Evolutionary conservation across 1,140 invertebrate species (phyloP), one percentile per base, ranked within the genome.

Genomic region (Marisa cornuarietis): DNA sequence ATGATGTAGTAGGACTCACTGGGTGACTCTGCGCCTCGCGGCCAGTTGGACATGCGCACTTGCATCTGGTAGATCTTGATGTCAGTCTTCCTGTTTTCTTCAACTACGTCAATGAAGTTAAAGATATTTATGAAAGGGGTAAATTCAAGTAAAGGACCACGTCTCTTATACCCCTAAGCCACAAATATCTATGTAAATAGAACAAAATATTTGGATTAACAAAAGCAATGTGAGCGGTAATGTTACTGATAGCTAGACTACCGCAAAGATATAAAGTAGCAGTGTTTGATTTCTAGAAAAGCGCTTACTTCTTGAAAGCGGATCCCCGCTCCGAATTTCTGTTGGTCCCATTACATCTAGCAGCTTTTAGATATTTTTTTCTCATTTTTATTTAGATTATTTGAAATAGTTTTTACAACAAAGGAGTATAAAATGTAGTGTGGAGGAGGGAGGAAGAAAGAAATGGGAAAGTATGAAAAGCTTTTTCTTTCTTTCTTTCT

Each of bases 1-100:
- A 76, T 31, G 74, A 76, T 76, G n/a, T 22, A 62, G 74, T 76
- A 63, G 2, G 65, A 42, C 61, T 76, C 74, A 58, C 49, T 76
- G 54, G 74, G 74, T 4, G 74, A 63, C 10, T 42, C 14, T 1
- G 58, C 31, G 61, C 65, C 42, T 4, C 74, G 58, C 1, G 74
- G 74, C 74, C 74, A 76, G 74, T 63, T 62, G 18, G 74, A 76
- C 74, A 76, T 63, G 26, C 74, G 16, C 58, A 76, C 74, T 49
- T 76, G 74, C 74, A 76, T 76, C 74, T 76, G 54, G 54, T 58
- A 49, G 58, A 76, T 31, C 10, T 20, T 18, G 58, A 76, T 58
- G 52, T 74, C 54, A 0, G 24, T 61, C 16, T 62, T 62, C 22
- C 7, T 18, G 72, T 75, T 54, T 0, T 75, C 72, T 6, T 75